Conservation (phyloP, 2,797 vertebrate species). For the Buphagus erythrorhynchus region DNA sequence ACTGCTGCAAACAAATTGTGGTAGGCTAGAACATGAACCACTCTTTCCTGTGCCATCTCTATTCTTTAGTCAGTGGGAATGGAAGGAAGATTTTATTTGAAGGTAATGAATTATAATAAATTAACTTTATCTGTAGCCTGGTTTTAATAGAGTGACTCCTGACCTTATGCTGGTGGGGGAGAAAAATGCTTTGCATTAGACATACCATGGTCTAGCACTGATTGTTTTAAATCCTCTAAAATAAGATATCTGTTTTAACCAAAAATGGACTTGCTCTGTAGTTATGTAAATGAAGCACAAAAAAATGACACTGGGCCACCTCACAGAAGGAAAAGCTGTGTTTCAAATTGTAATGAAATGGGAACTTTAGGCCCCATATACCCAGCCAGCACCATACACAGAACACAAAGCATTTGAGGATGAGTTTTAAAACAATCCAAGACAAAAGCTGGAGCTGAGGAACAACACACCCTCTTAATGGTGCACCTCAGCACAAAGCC, state of each 20-base stretch:
- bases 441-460: not conserved
- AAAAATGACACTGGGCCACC: not conserved
- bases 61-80: not conserved
- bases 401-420: not conserved
- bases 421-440: not conserved
- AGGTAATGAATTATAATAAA: not conserved
- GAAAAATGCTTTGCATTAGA: not conserved
- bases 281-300: not conserved
- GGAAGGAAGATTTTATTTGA: not conserved
- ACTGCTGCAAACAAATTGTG: not conserved
- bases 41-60: not conserved
- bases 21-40: not conserved
- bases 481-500: not conserved
- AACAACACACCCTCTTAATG: not conserved
- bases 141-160: not conserved
- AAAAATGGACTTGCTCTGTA: not conserved
- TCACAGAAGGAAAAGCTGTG: not conserved
- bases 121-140: not conserved
- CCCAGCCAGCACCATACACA: not conserved
- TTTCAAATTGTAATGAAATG: slow-evolving; percentile 11
- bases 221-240: not conserved
- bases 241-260: not conserved
- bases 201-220: not conserved
- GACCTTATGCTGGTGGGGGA: not conserved
- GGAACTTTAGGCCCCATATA: not conserved